Evolutionary conservation across 2,888 invertebrate genomes (phyloP).

Genomic region (Drosophila austrosaltans): DNA sequence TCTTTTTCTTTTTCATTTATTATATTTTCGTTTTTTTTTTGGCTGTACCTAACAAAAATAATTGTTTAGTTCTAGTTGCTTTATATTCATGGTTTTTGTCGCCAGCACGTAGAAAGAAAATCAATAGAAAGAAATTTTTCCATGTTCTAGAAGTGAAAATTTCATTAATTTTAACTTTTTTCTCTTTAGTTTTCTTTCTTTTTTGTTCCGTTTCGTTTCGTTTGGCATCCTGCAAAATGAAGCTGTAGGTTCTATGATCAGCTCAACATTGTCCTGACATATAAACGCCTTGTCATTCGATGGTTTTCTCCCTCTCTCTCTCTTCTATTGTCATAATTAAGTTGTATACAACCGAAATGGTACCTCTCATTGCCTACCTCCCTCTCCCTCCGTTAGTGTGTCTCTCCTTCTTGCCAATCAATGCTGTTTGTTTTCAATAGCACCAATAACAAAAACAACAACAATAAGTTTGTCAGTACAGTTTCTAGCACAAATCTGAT

Average conservation of each 20-base stretch:
- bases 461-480: constrained; percentile 40
- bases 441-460: too few species aligned
- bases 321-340: constrained; percentile 56
- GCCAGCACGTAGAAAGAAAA: background rate
- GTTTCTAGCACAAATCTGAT: constrained; percentile 71
- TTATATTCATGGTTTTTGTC: constrained; percentile 1
- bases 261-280: constrained; percentile 39
- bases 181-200: constrained; percentile 26
- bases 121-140: background rate
- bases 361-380: constrained; percentile 5
- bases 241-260: constrained; percentile 36
- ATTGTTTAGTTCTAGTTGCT: background rate
- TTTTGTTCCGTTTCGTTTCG: constrained; percentile 12
- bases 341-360: constrained; percentile 30
- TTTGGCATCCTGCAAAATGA: constrained; percentile 55
- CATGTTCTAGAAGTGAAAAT: constrained; percentile 16
- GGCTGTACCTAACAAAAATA: background rate
- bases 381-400: constrained; percentile 17
- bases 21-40: constrained; percentile 7
- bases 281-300: constrained; percentile 44
- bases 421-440: constrained; percentile 49
- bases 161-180: constrained; percentile 45
- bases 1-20: constrained; percentile 24
- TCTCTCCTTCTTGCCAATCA: constrained; percentile 53
- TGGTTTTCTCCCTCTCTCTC: background rate